phyloP scores from a whole-genome alignment of 2,888 invertebrate species.

The Pharmacophagus antenor region DNA sequence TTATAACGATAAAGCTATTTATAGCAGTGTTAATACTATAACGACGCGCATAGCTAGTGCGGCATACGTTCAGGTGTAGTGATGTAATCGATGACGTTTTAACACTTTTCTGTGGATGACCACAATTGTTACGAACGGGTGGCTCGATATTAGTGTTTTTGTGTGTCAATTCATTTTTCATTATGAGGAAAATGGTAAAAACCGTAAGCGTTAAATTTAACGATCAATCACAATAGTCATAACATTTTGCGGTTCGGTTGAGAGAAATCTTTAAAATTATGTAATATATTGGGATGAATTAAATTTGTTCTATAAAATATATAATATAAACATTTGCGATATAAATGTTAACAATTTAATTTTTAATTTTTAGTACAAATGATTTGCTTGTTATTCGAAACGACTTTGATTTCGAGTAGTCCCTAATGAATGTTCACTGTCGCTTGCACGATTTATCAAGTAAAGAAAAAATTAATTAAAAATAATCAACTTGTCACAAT shows the following conservation, averaged over 20 bases:
- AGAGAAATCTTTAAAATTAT: constrained; percentile 3
- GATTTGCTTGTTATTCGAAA: too few species aligned
- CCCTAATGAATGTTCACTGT: too few species aligned
- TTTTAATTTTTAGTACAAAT: not conserved
- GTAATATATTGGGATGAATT: not conserved
- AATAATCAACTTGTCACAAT: not conserved
- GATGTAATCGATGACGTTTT: constrained; percentile 28
- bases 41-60: not conserved
- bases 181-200: constrained; percentile 17
- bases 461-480: not conserved
- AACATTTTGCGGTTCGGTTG: constrained; percentile 5
- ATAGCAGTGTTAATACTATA: not conserved
- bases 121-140: constrained; percentile 9
- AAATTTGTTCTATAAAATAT: too few species aligned
- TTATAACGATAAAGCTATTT: not conserved
- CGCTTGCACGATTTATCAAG: too few species aligned
- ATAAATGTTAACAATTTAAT: too few species aligned
- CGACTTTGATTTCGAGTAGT: too few species aligned
- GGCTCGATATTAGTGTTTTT: constrained; percentile 21
- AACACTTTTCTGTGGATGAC: constrained; percentile 18
- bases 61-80: constrained; percentile 12
- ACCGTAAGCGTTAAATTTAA: not conserved
- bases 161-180: constrained; percentile 11
- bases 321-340: too few species aligned
- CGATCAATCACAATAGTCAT: not conserved